These are phyloP conservation scores for Nicator chloris DNA, from an alignment of 2,113 vertebrate genomes.

Conservation along the genomic window DNA sequence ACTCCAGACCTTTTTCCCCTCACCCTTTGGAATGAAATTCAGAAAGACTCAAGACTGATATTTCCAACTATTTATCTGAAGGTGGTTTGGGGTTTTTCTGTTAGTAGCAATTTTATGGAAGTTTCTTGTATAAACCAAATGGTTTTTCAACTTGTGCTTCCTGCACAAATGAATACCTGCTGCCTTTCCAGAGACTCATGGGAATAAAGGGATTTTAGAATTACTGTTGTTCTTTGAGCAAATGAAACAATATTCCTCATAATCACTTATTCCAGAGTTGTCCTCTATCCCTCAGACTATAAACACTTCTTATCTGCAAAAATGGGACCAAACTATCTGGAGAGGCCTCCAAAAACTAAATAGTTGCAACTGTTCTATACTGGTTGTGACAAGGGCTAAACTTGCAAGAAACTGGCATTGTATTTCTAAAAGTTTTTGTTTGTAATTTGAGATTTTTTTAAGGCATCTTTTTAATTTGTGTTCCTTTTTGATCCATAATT, in stretches of 20 bases:
- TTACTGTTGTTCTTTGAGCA: background rate
- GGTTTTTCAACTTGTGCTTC: background rate
- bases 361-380: background rate
- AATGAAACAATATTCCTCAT: background rate
- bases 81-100: background rate
- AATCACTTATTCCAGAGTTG: background rate
- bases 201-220: background rate
- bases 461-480: constrained; percentile 50
- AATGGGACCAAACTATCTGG: background rate
- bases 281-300: background rate
- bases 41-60: background rate
- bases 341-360: background rate
- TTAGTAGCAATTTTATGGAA: background rate
- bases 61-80: background rate
- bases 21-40: background rate
- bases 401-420: background rate
- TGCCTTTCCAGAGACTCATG: background rate
- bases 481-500: constrained; percentile 62
- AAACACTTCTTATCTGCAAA: background rate
- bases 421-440: constrained; percentile 7
- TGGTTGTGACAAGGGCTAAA: constrained; percentile 4
- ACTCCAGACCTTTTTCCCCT: background rate
- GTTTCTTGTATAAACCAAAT: background rate
- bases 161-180: background rate
- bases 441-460: constrained; percentile 36